phyloP scores from a whole-genome alignment of 2,888 invertebrate species.

The Epistrophella euchroma region DNA sequence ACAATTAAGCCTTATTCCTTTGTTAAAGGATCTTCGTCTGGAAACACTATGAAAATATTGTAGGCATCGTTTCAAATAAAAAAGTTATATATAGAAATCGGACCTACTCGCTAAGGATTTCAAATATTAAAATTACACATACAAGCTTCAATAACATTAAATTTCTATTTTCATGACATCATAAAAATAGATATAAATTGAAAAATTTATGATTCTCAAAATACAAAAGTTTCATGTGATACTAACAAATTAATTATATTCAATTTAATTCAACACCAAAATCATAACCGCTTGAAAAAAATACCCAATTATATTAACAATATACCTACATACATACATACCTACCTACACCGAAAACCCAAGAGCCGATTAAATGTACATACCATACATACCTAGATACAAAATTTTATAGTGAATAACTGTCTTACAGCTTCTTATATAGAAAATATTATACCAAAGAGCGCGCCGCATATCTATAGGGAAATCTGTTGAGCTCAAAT shows the following conservation, averaged over 20 bases:
- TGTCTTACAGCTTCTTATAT: neutral
- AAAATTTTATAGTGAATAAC: conserved; percentile 3
- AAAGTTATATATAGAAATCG: too few species aligned
- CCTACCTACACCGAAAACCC: neutral
- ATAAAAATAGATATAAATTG: neutral
- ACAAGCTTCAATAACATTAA: neutral
- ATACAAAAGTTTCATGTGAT: conserved; percentile 4
- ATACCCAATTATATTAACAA: conserved; percentile 21
- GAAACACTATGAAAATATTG: too few species aligned
- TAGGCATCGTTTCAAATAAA: too few species aligned
- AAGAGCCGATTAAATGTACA: neutral
- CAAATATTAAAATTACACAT: too few species aligned
- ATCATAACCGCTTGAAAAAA: conserved; percentile 7
- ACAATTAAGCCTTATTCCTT: too few species aligned
- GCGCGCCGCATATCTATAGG: neutral
- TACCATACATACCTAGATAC: neutral
- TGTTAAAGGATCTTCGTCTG: too few species aligned
- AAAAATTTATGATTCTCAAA: neutral
- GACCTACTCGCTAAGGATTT: too few species aligned
- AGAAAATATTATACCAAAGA: neutral
- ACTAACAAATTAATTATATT: conserved; percentile 10
- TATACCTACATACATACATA: neutral
- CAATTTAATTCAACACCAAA: conserved; percentile 19
- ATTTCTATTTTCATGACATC: neutral
- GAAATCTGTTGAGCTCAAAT: conserved; percentile 21